Conservation (phyloP, 2,888 invertebrate species). For the Cotesia congregata region DNA sequence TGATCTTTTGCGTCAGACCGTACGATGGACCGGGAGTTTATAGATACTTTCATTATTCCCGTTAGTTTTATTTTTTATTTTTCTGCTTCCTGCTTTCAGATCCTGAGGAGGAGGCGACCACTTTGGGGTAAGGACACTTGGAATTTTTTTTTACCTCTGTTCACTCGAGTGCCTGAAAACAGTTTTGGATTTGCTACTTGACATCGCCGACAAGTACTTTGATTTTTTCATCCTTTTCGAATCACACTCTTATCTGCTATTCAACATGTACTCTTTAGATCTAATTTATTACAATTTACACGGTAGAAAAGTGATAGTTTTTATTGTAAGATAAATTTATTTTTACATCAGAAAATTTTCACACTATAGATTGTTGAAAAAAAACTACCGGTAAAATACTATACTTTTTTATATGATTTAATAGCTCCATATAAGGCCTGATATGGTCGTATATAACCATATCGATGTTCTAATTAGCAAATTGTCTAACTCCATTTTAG, state of each 20-base stretch:
- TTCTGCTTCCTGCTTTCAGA: slow-evolving; percentile 28
- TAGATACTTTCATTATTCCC: slow-evolving; percentile 11
- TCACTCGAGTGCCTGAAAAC: slow-evolving; percentile 7
- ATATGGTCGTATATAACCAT: too few relatives aligned
- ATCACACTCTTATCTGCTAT: background rate
- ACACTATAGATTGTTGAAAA: too few relatives aligned
- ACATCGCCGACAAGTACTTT: background rate
- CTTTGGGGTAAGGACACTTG: slow-evolving; percentile 28
- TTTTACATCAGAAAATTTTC: too few relatives aligned
- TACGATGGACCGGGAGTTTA: background rate
- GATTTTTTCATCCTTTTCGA: background rate
- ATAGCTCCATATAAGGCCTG: too few relatives aligned
- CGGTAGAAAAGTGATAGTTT: background rate
- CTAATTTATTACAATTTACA: background rate
- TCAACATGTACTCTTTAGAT: background rate
- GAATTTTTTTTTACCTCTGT: slow-evolving; percentile 2
- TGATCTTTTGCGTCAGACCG: background rate
- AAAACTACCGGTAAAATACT: too few relatives aligned
- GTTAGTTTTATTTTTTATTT: slow-evolving; percentile 25
- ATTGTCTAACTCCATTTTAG: too few relatives aligned
- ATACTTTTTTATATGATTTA: too few relatives aligned
- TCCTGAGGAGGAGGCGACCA: slow-evolving; percentile 23
- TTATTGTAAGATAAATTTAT: too few relatives aligned
- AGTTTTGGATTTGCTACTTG: slow-evolving; percentile 17
- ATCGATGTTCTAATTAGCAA: too few relatives aligned